Evolutionary conservation across 1,140 invertebrate genomes (phyloP), one percentile per base, ranked within the genome.

Genomic region (Drosophila ambigua): DNA sequence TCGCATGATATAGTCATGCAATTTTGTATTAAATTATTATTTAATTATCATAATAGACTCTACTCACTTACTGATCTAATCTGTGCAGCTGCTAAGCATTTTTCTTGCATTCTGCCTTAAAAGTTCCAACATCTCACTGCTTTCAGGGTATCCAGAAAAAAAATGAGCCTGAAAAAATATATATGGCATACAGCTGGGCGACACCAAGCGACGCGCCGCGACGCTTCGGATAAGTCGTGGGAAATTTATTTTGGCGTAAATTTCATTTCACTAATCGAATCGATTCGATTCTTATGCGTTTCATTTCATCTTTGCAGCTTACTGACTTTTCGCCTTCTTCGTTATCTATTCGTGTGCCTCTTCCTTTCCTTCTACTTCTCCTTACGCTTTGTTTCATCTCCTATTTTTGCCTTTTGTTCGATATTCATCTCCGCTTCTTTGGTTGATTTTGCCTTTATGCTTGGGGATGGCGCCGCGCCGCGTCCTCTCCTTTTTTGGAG

Each of bases 241-340:
- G 69, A 85, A 85, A 85, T 85, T 81, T 85, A 85, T 85, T 85
- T 87, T 81, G 82, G 78, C 82, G 78, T 85, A 87, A 85, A 85
- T 85, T 85, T 85, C 77, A 85, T 87, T 85, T 87, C 64, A 85
- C 82, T 85, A 85, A 85, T 85, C 82, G 82, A 85, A 85, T 85
- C 82, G 82, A 82, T 85, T 85, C 82, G 82, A 85, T 85, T 85
- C 82, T 87, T 81, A 85, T 87, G 82, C 82, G 82, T 85, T 87
- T 75, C 65, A 87, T 82, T 85, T 85, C 82, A 72, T 77, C 35
- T 13, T 87, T 81, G 81, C 77, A 60, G 68, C 69, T 67, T 72
- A 50, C 73, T 74, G 77, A 87, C 65, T 75, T 81, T 71, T 81
- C 69, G 72, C 67, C 68, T 63, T 13, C 35, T 39, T 13, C 35